A percentile compares a stretch with the other conserved stretches of the same genome.
phyloP scores from a whole-genome alignment of 2,113 vertebrate genomes.

The Bettongia penicillata region DNA sequence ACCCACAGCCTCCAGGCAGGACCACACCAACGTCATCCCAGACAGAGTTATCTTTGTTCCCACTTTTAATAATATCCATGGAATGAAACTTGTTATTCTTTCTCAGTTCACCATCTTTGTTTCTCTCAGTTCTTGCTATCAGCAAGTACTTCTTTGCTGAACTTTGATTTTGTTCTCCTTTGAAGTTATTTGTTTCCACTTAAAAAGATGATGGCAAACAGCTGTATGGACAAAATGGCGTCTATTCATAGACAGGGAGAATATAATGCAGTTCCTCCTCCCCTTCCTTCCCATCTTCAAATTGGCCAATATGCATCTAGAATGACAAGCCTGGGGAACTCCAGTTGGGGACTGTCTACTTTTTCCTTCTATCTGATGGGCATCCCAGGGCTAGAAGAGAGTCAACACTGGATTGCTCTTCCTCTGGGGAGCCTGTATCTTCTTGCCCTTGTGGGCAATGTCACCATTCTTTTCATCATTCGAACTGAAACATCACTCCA shows the following conservation, averaged over 20 bases:
- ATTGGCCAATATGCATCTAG: not conserved
- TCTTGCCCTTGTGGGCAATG: conserved; percentile 55
- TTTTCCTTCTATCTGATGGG: conserved; percentile 54
- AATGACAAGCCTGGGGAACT: conserved; percentile 50
- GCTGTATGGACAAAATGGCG: conserved; percentile 16
- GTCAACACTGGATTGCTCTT: conserved; percentile 65
- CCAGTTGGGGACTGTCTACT: conserved; percentile 24
- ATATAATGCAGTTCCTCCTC: conserved; percentile 8
- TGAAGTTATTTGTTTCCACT: conserved; percentile 45
- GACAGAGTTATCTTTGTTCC: not conserved
- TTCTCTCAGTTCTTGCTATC: not conserved
- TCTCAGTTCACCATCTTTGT: not conserved
- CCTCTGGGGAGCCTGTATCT: conserved; percentile 54
- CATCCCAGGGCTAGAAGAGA: conserved; percentile 56
- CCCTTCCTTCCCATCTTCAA: not conserved
- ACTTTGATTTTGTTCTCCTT: conserved; percentile 29
- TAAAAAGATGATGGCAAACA: conserved; percentile 37
- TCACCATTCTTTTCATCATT: conserved; percentile 52
- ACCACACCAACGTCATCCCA: not conserved
- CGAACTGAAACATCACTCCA: conserved; percentile 68
- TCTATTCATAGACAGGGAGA: not conserved
- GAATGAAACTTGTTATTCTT: not conserved
- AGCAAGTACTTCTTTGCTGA: not conserved
- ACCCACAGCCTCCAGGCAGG: not conserved
- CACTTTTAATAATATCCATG: not conserved